These are phyloP conservation scores for Anthopleura xanthogrammica DNA, from an alignment of 92 coral and sea anemone species.

Conservation along the genomic window DNA sequence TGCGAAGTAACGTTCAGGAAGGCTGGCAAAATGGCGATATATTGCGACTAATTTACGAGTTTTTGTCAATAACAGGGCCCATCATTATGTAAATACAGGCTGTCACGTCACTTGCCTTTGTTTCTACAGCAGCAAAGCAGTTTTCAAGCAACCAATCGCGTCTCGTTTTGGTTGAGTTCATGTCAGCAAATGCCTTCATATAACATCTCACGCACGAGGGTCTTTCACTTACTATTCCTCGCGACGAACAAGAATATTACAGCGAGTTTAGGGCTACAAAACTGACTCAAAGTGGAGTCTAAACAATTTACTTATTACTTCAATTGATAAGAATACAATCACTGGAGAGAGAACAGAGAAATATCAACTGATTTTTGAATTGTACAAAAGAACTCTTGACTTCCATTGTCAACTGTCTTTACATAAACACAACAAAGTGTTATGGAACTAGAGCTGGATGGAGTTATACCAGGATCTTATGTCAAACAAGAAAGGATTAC, in stretches of 20 bases:
- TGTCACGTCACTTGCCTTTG: constrained; percentile 29
- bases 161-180: constrained; percentile 22
- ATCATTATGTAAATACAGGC: constrained; percentile 17
- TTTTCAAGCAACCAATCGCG: constrained; percentile 25
- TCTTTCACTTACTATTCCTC: background rate
- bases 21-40: background rate
- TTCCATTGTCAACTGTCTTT: constrained; percentile 4
- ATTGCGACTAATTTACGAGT: background rate
- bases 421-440: constrained; percentile 4
- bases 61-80: background rate
- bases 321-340: background rate
- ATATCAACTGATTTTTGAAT: background rate
- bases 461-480: constrained; percentile 27
- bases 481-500: constrained; percentile 58
- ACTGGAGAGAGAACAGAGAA: background rate
- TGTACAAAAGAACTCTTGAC: constrained; percentile 17
- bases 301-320: background rate
- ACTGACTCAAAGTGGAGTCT: background rate
- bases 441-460: constrained; percentile 63
- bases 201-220: constrained; percentile 28
- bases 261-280: background rate
- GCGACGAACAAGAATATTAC: background rate
- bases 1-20: background rate
- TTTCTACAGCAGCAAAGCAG: constrained; percentile 9
- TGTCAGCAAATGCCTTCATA: constrained; percentile 40